Conservation (phyloP, 2,113 vertebrate genomes). For the Mesembrinibis cayennensis region DNA sequence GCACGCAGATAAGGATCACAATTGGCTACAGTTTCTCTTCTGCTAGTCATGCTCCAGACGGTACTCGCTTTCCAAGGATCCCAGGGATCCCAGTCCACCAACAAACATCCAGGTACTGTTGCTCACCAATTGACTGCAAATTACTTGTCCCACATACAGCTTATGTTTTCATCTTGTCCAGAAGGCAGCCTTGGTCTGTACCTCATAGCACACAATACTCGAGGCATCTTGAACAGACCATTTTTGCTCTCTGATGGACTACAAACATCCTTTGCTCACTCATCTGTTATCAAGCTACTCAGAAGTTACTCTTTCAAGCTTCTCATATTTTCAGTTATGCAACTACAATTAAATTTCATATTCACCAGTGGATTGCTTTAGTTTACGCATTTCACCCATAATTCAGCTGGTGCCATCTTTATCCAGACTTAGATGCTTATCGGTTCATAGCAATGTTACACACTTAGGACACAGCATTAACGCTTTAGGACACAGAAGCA, state of each 20-base stretch:
- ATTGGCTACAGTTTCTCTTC: background rate
- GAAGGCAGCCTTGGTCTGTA: background rate
- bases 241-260: background rate
- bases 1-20: background rate
- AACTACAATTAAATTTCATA: background rate
- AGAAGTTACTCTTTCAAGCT: background rate
- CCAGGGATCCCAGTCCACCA: background rate
- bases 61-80: background rate
- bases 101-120: background rate
- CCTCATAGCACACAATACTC: background rate
- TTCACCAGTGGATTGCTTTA: background rate
- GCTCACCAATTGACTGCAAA: background rate
- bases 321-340: background rate
- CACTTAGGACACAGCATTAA: background rate
- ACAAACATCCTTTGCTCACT: background rate
- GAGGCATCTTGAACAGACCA: background rate
- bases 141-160: background rate
- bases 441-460: background rate
- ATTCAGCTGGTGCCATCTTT: background rate
- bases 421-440: background rate
- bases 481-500: background rate
- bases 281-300: background rate
- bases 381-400: background rate
- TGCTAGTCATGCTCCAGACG: background rate
- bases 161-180: background rate